These are phyloP conservation scores for Xestia ashworthii DNA, from an alignment of 2,888 invertebrate genomes.

Conservation along the genomic window DNA sequence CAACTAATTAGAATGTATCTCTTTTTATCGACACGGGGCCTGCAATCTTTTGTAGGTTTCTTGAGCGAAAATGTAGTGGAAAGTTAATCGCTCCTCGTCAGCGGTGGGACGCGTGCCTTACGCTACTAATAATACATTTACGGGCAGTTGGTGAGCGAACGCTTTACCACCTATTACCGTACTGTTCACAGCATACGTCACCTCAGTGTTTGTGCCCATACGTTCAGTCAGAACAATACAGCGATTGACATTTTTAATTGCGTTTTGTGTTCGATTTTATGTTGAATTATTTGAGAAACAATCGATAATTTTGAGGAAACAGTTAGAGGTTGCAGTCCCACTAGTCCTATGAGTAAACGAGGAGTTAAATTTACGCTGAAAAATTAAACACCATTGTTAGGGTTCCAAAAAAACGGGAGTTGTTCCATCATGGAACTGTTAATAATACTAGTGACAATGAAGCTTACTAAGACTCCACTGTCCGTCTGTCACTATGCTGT, in stretches of 20 bases:
- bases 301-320: conserved; percentile 47
- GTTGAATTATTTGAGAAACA: conserved; percentile 57
- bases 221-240: conserved; percentile 79
- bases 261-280: conserved; percentile 65
- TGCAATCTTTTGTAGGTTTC: not conserved
- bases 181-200: conserved; percentile 52
- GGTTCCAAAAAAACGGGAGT: no score
- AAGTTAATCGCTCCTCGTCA: not conserved
- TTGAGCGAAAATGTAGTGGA: not conserved
- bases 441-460: no score
- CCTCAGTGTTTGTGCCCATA: conserved; percentile 59
- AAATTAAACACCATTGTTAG: not conserved
- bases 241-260: conserved; percentile 78
- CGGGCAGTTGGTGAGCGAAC: conserved; percentile 66
- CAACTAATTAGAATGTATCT: not conserved
- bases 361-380: not conserved
- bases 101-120: conserved; percentile 44
- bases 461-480: no score
- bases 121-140: conserved; percentile 82
- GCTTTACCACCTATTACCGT: conserved; percentile 57
- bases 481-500: no score
- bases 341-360: not conserved
- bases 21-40: not conserved
- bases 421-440: no score
- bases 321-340: conserved; percentile 1